These are phyloP conservation scores for Sorex maritimensis DNA, from an alignment of 2,797 vertebrate species.

Conservation along the genomic window DNA sequence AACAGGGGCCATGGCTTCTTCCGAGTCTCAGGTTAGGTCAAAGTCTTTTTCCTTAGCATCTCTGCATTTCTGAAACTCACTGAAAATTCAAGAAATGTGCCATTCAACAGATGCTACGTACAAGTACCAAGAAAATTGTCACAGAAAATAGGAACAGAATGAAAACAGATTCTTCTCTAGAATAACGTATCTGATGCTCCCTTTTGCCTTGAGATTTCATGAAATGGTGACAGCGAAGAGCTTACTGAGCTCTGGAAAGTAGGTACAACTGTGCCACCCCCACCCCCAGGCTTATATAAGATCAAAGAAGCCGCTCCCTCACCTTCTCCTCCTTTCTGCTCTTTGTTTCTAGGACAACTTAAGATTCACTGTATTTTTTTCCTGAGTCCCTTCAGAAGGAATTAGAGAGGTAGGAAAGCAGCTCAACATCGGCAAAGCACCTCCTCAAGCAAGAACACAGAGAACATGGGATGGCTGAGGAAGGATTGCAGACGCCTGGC, in stretches of 20 bases:
- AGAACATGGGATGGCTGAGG: not conserved
- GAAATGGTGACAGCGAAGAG: slow-evolving; percentile 8
- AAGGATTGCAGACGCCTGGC: not conserved
- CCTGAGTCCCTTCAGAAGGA: slow-evolving; percentile 68
- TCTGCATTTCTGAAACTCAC: not conserved
- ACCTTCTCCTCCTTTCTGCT: not conserved
- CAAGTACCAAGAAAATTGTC: slow-evolving; percentile 38
- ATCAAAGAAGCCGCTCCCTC: not conserved
- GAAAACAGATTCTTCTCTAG: slow-evolving; percentile 26
- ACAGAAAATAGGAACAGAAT: slow-evolving; percentile 56
- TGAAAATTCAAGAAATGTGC: slow-evolving; percentile 57
- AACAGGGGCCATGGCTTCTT: not conserved
- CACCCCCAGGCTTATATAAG: not conserved
- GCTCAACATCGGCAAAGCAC: slow-evolving; percentile 21
- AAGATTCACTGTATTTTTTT: slow-evolving; percentile 36
- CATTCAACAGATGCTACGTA: not conserved
- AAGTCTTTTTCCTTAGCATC: not conserved
- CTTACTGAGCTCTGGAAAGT: not conserved
- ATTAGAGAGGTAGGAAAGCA: slow-evolving; percentile 69
- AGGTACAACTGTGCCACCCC: not conserved
- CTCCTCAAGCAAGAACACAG: slow-evolving; percentile 20
- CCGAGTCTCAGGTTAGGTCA: not conserved
- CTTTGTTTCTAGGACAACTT: slow-evolving; percentile 41
- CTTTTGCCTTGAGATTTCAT: not conserved
- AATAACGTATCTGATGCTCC: not conserved